These are phyloP conservation scores for Nemopilema nomurai DNA, from an alignment of 30 jellyfish, hydroid and myxozoan genomes.

Conservation along the genomic window DNA sequence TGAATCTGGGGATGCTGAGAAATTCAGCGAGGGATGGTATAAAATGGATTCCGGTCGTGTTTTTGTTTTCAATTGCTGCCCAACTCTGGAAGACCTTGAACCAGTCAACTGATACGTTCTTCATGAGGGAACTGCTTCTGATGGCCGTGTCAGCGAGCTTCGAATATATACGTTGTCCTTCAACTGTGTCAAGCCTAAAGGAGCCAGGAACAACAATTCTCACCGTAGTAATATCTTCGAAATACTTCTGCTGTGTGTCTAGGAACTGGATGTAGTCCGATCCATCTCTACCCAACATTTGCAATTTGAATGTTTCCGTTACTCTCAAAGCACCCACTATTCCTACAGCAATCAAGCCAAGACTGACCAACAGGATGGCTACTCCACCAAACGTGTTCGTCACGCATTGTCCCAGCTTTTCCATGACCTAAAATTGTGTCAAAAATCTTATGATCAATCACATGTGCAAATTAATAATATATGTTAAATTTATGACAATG, in stretches of 20 bases:
- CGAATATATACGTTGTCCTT: slow-evolving; percentile 24
- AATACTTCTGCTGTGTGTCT: slow-evolving; percentile 34
- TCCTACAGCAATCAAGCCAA: slow-evolving; percentile 63
- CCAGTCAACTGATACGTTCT: slow-evolving; percentile 39
- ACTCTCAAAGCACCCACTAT: slow-evolving; percentile 45
- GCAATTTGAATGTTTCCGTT: slow-evolving; percentile 63
- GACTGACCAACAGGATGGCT: slow-evolving; percentile 13
- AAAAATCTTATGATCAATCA: not conserved
- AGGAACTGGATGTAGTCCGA: slow-evolving; percentile 52
- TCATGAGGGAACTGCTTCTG: slow-evolving; percentile 6
- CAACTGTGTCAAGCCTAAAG: not conserved
- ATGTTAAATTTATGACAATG: not conserved
- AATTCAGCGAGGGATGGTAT: slow-evolving; percentile 13
- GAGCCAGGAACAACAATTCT: slow-evolving; percentile 52
- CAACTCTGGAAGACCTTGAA: slow-evolving; percentile 36
- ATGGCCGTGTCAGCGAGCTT: slow-evolving; percentile 27
- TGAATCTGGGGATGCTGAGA: slow-evolving; percentile 20
- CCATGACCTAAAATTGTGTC: slow-evolving; percentile 14
- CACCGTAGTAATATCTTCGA: slow-evolving; percentile 29
- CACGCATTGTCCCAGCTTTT: slow-evolving; percentile 22
- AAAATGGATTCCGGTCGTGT: slow-evolving; percentile 14
- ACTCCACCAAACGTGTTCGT: slow-evolving; percentile 45
- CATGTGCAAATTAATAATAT: not conserved
- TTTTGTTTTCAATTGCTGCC: slow-evolving; percentile 8
- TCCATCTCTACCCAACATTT: slow-evolving; percentile 74